A percentile compares a stretch with the other conserved stretches of the same genome.
Evolutionary conservation across 2,888 invertebrate genomes (phyloP).

Genomic region (Lampropteryx suffumata): DNA sequence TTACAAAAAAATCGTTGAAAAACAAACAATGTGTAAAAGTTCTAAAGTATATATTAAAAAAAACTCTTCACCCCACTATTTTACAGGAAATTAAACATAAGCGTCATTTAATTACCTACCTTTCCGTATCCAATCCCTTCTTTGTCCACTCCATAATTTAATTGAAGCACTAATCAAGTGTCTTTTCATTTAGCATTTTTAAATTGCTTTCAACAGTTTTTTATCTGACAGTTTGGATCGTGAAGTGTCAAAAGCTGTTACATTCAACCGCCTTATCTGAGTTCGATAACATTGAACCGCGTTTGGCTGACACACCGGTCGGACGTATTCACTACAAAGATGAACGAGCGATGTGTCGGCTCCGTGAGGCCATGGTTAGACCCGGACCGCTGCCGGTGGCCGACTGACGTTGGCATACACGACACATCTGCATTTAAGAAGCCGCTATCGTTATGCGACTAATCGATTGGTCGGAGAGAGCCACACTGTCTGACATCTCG

Average conservation of each 20-base stretch:
- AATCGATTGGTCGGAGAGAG: slow-evolving; percentile 82
- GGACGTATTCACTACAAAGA: slow-evolving; percentile 62
- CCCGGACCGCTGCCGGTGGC: slow-evolving; percentile 67
- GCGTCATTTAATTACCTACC: slow-evolving; percentile 49
- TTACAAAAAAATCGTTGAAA: too few relatives aligned
- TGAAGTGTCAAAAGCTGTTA: slow-evolving; percentile 34
- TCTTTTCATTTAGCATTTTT: slow-evolving; percentile 31
- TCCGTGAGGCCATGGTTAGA: slow-evolving; percentile 55
- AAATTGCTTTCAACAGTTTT: background rate
- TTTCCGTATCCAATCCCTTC: slow-evolving; percentile 67
- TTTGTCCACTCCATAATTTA: slow-evolving; percentile 75
- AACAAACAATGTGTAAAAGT: too few relatives aligned
- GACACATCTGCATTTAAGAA: slow-evolving; percentile 83
- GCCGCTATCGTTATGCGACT: slow-evolving; percentile 83
- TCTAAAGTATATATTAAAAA: too few relatives aligned
- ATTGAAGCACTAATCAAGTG: slow-evolving; percentile 62
- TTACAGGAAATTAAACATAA: slow-evolving; percentile 30
- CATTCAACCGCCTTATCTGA: slow-evolving; percentile 35
- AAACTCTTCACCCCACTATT: background rate
- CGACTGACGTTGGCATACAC: slow-evolving; percentile 78
- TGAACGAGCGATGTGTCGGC: slow-evolving; percentile 51
- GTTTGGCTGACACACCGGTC: slow-evolving; percentile 52
- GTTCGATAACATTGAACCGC: slow-evolving; percentile 51
- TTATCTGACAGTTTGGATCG: slow-evolving; percentile 10
- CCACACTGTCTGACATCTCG: slow-evolving; percentile 65